A percentile compares a stretch with the other conserved stretches of the same genome.
Evolutionary conservation across 2,888 invertebrate species (phyloP).

Genomic region (Aphidius colemani): DNA sequence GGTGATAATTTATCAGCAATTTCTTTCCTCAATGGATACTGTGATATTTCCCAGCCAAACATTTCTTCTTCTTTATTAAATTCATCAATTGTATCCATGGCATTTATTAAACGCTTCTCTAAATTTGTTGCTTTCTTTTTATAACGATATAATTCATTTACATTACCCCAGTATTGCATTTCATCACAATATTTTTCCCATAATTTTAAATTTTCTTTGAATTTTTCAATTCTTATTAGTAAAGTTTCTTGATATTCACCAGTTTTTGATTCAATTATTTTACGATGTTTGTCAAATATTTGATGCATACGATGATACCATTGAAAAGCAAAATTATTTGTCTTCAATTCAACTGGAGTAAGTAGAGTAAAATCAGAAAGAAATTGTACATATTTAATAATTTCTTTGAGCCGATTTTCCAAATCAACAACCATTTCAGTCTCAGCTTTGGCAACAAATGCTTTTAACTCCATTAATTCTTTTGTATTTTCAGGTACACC

Average conservation of each 20-base stretch:
- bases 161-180: slow-evolving; percentile 85
- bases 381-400: slow-evolving; percentile 78
- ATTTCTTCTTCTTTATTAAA: slow-evolving; percentile 91
- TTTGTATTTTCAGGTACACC: slow-evolving; percentile 83
- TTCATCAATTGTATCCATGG: slow-evolving; percentile 79
- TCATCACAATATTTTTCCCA: slow-evolving; percentile 83
- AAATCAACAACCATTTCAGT: slow-evolving; percentile 71
- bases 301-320: slow-evolving; percentile 82
- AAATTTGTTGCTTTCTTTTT: slow-evolving; percentile 79
- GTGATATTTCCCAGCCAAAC: slow-evolving; percentile 85
- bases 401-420: slow-evolving; percentile 74
- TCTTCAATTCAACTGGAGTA: slow-evolving; percentile 83
- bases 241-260: slow-evolving; percentile 84
- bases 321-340: slow-evolving; percentile 84
- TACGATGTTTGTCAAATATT: slow-evolving; percentile 81
- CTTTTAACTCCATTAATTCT: slow-evolving; percentile 81
- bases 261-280: slow-evolving; percentile 80
- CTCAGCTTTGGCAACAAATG: slow-evolving; percentile 77
- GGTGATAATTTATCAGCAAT: slow-evolving; percentile 81
- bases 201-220: slow-evolving; percentile 79
- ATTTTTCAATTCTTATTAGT: slow-evolving; percentile 77
- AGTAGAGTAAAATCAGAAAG: slow-evolving; percentile 81
- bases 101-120: slow-evolving; percentile 71
- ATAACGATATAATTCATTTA: slow-evolving; percentile 81
- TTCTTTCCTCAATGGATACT: slow-evolving; percentile 82